phyloP scores from a whole-genome alignment of 2,888 invertebrate species.

The Zygogramma bicolorata region DNA sequence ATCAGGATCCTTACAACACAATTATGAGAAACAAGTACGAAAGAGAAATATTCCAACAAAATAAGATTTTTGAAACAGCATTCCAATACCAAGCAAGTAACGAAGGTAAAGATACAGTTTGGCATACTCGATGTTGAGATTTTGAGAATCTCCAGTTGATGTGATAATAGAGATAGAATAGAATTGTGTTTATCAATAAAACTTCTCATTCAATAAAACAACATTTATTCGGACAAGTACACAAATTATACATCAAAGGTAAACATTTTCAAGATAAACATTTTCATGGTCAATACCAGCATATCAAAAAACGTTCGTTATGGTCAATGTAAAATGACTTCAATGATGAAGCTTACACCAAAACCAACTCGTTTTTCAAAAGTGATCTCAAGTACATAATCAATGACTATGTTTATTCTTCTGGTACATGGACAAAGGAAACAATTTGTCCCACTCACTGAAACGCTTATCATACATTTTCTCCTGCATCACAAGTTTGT shows the following conservation, averaged over 20 bases:
- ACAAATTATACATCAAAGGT: neutral
- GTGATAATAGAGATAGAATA: too few relatives aligned
- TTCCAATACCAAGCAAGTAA: too few relatives aligned
- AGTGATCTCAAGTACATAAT: neutral
- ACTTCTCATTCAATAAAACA: neutral
- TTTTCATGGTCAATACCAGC: neutral
- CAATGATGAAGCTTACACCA: too few relatives aligned
- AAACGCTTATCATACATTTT: conserved; percentile 64
- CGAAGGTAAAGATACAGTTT: too few relatives aligned
- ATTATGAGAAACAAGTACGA: too few relatives aligned
- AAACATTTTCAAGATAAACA: neutral
- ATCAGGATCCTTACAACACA: too few relatives aligned
- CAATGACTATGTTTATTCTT: conserved; percentile 25
- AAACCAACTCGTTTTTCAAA: too few relatives aligned
- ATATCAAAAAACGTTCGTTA: neutral
- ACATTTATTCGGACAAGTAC: conserved; percentile 1
- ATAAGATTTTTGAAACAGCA: too few relatives aligned
- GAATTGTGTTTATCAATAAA: neutral
- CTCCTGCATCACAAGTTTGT: conserved; percentile 61
- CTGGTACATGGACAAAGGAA: conserved; percentile 52
- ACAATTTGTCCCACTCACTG: conserved; percentile 64
- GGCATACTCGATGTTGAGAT: too few relatives aligned
- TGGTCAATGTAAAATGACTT: too few relatives aligned
- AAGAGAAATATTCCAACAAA: too few relatives aligned
- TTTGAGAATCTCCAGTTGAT: too few relatives aligned